Conservation (phyloP, 2,888 invertebrate genomes). For the Noctua janthina region DNA sequence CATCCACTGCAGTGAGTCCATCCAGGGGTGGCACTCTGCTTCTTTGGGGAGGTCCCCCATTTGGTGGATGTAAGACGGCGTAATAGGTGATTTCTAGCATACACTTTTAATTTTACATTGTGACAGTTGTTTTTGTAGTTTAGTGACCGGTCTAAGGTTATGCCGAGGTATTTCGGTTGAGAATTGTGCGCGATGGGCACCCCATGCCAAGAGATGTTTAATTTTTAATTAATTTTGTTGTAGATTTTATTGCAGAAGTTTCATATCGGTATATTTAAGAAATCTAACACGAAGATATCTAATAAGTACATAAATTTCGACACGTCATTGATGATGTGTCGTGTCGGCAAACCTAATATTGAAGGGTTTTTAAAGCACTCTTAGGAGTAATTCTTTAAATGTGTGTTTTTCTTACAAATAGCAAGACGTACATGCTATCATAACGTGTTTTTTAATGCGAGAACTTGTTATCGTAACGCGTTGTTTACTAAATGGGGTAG, state of each 20-base stretch:
- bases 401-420: background rate
- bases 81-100: no score
- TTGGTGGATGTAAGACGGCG: no score
- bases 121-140: no score
- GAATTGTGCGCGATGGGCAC: no score
- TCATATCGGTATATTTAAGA: background rate
- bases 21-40: no score
- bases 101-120: no score
- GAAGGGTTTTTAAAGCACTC: background rate
- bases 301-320: background rate
- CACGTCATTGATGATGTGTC: background rate
- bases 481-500: slow-evolving; percentile 10
- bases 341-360: background rate
- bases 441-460: background rate
- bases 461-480: background rate
- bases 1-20: no score
- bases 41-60: no score
- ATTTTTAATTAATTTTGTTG: no score
- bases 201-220: no score
- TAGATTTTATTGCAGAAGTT: background rate
- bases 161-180: no score
- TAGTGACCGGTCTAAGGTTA: no score
- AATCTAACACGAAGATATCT: background rate
- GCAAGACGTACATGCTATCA: background rate
- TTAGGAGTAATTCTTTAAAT: background rate